Evolutionary conservation across 2,888 invertebrate genomes (phyloP), one percentile per base, ranked within the genome.

Genomic region (Harmothoe impar): DNA sequence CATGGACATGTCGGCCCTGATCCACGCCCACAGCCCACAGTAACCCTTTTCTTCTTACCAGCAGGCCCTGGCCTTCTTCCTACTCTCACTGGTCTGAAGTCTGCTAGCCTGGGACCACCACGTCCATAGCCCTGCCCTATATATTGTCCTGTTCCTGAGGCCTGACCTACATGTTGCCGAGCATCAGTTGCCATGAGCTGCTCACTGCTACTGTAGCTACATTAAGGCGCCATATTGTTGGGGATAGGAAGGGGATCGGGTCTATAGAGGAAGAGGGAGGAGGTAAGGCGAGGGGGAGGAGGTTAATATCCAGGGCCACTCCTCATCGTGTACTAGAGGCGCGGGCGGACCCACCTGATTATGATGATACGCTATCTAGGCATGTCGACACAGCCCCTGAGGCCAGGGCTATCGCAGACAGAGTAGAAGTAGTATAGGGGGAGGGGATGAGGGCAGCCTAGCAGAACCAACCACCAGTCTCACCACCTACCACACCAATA

Each of bases 291-390:
- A 10, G 43, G 43, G 43, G 43, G 43, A 10, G 43, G 43, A 10
- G 43, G 43, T 43, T 43, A 72, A 15, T 29, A 72, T 72, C 62
- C 10, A 62, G 20, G 20, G 62, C 12, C 62, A 62, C 29, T 72
- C 25, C 17, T 5, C n/a, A 15, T 72, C 15, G 25, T 72, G 25
- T 29, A 12, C n/a, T 29, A 72, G 72, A 25, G 72, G 72, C 29
- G 20, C n/a, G 23, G 20, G n/a, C 62, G 72, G 25, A 15, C 15
- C 72, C 72, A 62, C 23, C 29, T 15, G 25, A 72, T 72, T 72
- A 72, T 29, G 29, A 72, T n/a, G 72, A 72, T 72, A 72, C 31
- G 29, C 72, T 29, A 72, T 72, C 72, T 72, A 72, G 72, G 72
- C 29, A 72, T 29, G 72, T 72, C 72, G 20, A 43, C 43, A 43